phyloP scores from a whole-genome alignment of 2,888 invertebrate species.

The Drosophila nigritarsus region DNA sequence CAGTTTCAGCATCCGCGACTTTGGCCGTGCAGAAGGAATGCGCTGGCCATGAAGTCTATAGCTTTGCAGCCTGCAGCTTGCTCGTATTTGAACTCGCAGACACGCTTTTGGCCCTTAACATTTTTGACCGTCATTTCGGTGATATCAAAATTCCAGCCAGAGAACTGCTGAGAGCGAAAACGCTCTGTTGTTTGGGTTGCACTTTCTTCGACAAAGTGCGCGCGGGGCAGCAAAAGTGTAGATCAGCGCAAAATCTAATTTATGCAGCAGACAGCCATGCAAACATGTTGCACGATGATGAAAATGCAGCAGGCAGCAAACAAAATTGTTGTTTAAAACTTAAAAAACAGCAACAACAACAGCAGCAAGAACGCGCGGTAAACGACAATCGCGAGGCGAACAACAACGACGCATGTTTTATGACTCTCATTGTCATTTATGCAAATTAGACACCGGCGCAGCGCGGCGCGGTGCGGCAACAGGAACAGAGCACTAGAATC shows the following conservation, averaged over 20 bases:
- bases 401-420: slow-evolving; percentile 82
- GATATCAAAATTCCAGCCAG: slow-evolving; percentile 71
- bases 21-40: slow-evolving; percentile 60
- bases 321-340: slow-evolving; percentile 64
- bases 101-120: slow-evolving; percentile 83
- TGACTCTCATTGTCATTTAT: slow-evolving; percentile 82
- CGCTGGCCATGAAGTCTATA: slow-evolving; percentile 45
- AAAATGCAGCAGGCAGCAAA: slow-evolving; percentile 38
- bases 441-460: slow-evolving; percentile 72
- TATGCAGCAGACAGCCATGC: slow-evolving; percentile 69
- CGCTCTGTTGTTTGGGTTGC: slow-evolving; percentile 59
- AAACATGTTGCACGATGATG: slow-evolving; percentile 75
- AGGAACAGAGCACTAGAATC: slow-evolving; percentile 30
- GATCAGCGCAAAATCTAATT: slow-evolving; percentile 76
- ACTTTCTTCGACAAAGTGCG: slow-evolving; percentile 66
- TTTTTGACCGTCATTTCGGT: slow-evolving; percentile 78
- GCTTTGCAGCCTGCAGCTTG: slow-evolving; percentile 7
- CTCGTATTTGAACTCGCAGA: slow-evolving; percentile 81
- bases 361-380: slow-evolving; percentile 22
- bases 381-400: slow-evolving; percentile 59
- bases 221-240: slow-evolving; percentile 68
- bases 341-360: slow-evolving; percentile 21
- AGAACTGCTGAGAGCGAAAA: slow-evolving; percentile 60
- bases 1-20: slow-evolving; percentile 38
- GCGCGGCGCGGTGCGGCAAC: slow-evolving; percentile 20